Percentiles rank a stretch among this genome's conserved stretches.
These are phyloP conservation scores for Lasioglossum oenotherae DNA, from an alignment of 2,888 invertebrate species.

Conservation along the genomic window DNA sequence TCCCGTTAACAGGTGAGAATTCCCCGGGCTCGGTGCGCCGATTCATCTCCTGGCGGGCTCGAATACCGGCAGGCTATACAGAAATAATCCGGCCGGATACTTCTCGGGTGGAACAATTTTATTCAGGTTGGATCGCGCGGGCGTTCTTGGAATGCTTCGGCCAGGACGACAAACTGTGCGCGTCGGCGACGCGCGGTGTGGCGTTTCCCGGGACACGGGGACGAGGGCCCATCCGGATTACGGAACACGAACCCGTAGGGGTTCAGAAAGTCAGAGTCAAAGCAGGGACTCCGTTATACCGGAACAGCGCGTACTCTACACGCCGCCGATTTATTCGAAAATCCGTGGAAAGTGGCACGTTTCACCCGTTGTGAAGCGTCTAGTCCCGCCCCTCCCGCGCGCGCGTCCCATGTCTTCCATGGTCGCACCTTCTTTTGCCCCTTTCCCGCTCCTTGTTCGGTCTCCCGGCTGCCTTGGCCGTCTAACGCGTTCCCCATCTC, in stretches of 20 bases:
- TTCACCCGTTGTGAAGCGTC: conserved; percentile 67
- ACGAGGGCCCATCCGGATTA: conserved; percentile 70
- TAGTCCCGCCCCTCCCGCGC: conserved; percentile 51
- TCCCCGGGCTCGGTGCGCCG: neutral
- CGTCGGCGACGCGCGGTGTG: conserved; percentile 17
- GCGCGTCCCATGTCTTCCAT: conserved; percentile 44
- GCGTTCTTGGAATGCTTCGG: conserved; percentile 19
- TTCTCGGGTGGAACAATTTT: conserved; percentile 25
- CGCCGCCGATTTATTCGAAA: conserved; percentile 75
- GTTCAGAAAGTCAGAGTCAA: conserved; percentile 63
- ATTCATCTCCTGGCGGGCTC: neutral
- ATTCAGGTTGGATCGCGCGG: conserved; percentile 18
- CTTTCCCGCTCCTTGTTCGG: conserved; percentile 9
- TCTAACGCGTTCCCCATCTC: conserved; percentile 53
- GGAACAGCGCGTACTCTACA: conserved; percentile 56
- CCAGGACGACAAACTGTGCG: conserved; percentile 51
- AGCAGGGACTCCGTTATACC: conserved; percentile 69
- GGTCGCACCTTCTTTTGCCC: conserved; percentile 38
- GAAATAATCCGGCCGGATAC: conserved; percentile 33
- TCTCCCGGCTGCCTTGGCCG: conserved; percentile 50
- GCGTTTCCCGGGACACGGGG: conserved; percentile 51
- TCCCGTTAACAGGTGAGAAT: neutral
- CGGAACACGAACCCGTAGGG: conserved; percentile 61
- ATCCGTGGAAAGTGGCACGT: conserved; percentile 74
- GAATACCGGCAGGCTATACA: neutral